Conservation (phyloP, 2,888 invertebrate species). For the Callinectes sapidus region DNA sequence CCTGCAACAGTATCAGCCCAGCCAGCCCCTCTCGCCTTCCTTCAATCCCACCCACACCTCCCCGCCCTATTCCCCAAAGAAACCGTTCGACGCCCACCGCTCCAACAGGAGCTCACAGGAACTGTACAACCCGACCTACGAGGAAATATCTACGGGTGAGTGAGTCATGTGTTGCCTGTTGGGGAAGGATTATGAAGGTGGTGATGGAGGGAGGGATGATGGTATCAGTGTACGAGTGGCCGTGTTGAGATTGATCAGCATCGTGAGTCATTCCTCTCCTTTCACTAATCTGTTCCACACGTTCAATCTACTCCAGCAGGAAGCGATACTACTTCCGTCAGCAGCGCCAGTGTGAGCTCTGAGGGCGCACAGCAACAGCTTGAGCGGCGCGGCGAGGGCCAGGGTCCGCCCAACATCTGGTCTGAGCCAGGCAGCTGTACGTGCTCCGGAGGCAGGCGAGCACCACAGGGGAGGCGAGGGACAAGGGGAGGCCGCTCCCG, state of each 20-base stretch:
- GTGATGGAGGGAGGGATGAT: background rate
- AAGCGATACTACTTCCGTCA: conserved; percentile 63
- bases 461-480: conserved; percentile 54
- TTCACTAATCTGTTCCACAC: background rate
- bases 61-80: conserved; percentile 53
- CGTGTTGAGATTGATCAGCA: too few relatives aligned
- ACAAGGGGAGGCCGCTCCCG: conserved; percentile 49
- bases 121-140: conserved; percentile 68
- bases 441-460: conserved; percentile 51
- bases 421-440: conserved; percentile 55
- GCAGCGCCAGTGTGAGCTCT: conserved; percentile 64
- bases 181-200: background rate
- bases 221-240: too few relatives aligned
- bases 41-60: conserved; percentile 52
- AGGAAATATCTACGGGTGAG: conserved; percentile 70
- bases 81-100: conserved; percentile 39
- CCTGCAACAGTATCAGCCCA: conserved; percentile 58
- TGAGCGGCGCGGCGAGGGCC: conserved; percentile 41
- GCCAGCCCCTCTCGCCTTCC: conserved; percentile 55
- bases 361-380: conserved; percentile 44
- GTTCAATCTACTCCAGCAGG: conserved; percentile 41
- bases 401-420: conserved; percentile 40
- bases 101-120: conserved; percentile 62
- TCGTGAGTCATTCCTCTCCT: background rate
- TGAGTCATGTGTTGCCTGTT: background rate